Evolutionary conservation across 2,797 vertebrate genomes (phyloP).

Genomic region (Onychomys arenicola): DNA sequence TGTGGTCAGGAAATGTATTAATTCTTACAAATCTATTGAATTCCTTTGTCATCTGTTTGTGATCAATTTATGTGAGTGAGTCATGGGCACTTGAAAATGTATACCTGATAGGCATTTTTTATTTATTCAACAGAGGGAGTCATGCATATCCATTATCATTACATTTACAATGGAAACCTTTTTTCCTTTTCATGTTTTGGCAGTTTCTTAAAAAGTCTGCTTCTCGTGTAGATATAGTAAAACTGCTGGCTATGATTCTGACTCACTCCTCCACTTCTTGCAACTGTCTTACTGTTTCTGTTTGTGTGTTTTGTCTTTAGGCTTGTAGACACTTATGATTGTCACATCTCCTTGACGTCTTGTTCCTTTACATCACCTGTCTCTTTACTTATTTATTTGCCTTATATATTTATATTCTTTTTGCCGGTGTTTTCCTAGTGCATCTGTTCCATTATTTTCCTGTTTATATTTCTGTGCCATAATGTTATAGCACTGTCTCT

Average conservation of each 20-base stretch:
- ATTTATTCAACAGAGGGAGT: background rate
- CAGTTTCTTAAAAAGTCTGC: slow-evolving; percentile 2
- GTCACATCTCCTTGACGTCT: background rate
- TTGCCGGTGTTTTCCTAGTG: background rate
- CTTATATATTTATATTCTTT: background rate
- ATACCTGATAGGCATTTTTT: background rate
- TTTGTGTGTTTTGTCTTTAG: background rate
- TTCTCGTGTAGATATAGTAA: slow-evolving; percentile 23
- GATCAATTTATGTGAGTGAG: slow-evolving; percentile 33
- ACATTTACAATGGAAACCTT: slow-evolving; percentile 30
- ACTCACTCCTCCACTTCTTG: slow-evolving; percentile 11
- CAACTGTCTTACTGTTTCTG: background rate
- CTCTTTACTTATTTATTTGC: slow-evolving; percentile 32
- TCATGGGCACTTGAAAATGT: background rate
- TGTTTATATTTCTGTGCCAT: background rate
- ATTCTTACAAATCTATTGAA: slow-evolving; percentile 13
- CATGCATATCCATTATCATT: background rate
- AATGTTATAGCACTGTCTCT: slow-evolving; percentile 45
- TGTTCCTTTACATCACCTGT: background rate
- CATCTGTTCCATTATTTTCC: slow-evolving; percentile 17
- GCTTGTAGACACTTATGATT: slow-evolving; percentile 16
- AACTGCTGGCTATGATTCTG: background rate
- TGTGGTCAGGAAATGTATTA: background rate
- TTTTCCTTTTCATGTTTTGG: background rate
- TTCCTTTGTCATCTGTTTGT: slow-evolving; percentile 6